Percentiles rank a stretch among this genome's conserved stretches.
phyloP scores from a whole-genome alignment of 2,113 vertebrate genomes.

The Python bivittatus region DNA sequence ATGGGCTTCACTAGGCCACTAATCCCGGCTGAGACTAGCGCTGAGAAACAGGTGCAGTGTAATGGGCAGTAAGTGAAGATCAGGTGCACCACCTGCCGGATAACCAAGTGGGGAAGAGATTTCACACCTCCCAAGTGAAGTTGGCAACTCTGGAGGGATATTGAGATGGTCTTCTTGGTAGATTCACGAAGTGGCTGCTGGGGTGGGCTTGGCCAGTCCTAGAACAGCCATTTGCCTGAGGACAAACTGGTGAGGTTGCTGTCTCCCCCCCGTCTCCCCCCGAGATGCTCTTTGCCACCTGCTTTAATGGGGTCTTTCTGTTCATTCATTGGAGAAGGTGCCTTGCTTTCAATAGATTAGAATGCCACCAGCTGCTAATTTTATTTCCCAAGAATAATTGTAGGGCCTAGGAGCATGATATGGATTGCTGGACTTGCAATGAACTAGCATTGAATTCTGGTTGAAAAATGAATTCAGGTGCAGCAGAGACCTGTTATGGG shows the following conservation, averaged over 20 bases:
- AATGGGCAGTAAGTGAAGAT: too few relatives aligned
- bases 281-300: not conserved
- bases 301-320: not conserved
- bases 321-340: not conserved
- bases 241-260: not conserved
- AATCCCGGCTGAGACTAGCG: too few relatives aligned
- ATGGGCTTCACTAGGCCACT: too few relatives aligned
- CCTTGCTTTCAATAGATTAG: not conserved
- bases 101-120: not conserved
- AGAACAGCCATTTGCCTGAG: not conserved
- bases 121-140: not conserved
- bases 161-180: not conserved
- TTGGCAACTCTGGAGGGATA: not conserved
- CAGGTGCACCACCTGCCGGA: too few relatives aligned
- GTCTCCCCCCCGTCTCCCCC: not conserved
- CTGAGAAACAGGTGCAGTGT: too few relatives aligned
- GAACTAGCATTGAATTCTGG: too few relatives aligned
- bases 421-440: not conserved
- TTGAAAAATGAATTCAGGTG: not conserved
- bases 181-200: not conserved
- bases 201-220: not conserved
- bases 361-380: not conserved
- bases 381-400: not conserved
- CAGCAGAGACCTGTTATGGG: not conserved
- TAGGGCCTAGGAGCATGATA: not conserved